Evolutionary conservation across 1,140 invertebrate species (phyloP), one percentile per base, ranked within the genome.

Genomic region (Oncopodura yosiiana): DNA sequence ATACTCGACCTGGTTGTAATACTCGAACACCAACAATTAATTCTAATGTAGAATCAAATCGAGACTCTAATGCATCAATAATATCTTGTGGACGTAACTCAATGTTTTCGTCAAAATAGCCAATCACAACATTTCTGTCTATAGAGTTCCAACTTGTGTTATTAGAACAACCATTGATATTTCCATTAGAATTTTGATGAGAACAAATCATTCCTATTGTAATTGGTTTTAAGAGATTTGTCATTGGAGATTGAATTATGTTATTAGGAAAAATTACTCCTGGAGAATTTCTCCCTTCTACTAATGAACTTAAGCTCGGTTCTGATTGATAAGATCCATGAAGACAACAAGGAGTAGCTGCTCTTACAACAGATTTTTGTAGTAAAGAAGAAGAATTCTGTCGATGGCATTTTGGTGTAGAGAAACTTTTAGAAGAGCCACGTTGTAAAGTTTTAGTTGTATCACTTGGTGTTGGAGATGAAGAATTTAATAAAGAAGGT

Each of bases 41-140:
- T 34, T 66, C 61, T 14, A 70, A 54, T 16, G 63, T 63, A 19
- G 64, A 48, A 30, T 68, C 68, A 32, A 69, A 66, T 42, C 70
- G 68, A 29, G 56, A 58, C 38, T 71, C 70, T 19, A 71, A 54
- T 44, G 68, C 67, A 58, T 71, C 70, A 56, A 71, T 70, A 11
- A 70, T 62, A 42, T 71, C 67, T 54, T 68, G 68, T 19, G 66
- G 67, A 9, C 51, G 62, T 14, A 70, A 60, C 37, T 67, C 66
- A 50, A 65, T 24, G 11, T 45, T 42, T 37, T 34, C 53, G 18
- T 60, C 53, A 30, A 56, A 49, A 41, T 49, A 53, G 8, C 57
- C 61, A 38, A 63, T 55, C 4, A 59, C 49, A 12, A 63, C 51
- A 48, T 63, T 57, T 39, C 44, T 59, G 27, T 63, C 54, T n/a